A percentile compares a stretch with the other conserved stretches of the same genome.
phyloP scores from a whole-genome alignment of 1,140 invertebrate species.

The Charaxes varanes region DNA sequence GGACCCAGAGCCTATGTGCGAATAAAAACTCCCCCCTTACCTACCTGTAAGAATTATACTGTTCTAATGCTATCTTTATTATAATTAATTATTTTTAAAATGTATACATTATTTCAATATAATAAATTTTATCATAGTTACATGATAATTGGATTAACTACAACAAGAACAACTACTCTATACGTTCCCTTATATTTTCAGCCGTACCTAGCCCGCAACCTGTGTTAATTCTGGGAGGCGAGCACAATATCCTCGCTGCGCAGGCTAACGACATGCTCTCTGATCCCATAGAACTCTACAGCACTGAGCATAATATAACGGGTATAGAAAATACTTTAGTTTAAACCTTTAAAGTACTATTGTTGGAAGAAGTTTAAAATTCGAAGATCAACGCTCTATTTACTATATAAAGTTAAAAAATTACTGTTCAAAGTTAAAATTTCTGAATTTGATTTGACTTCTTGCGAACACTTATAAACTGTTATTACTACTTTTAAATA shows the following conservation, averaged over 20 bases:
- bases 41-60: constrained; percentile 75
- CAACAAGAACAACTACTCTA: no score
- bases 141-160: no score
- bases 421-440: no score
- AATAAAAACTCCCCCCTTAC: constrained; percentile 79
- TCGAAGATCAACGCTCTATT: no score
- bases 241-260: constrained; percentile 81
- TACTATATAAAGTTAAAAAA: no score
- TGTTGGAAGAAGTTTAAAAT: not conserved
- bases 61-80: constrained; percentile 17
- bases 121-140: no score
- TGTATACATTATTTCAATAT: no score
- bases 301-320: constrained; percentile 50
- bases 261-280: constrained; percentile 79
- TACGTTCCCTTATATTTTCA: constrained; percentile 36
- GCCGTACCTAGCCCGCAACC: constrained; percentile 75
- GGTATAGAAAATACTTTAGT: constrained; percentile 24
- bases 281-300: constrained; percentile 74
- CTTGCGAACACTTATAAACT: not conserved
- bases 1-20: constrained; percentile 79
- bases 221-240: constrained; percentile 81
- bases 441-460: no score
- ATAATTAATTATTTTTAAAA: not conserved
- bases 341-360: no score
- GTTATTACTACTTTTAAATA: not conserved